Base-by-base conservation (phyloP, 2,113 vertebrate species). In the Grammomys surdaster region DNA sequence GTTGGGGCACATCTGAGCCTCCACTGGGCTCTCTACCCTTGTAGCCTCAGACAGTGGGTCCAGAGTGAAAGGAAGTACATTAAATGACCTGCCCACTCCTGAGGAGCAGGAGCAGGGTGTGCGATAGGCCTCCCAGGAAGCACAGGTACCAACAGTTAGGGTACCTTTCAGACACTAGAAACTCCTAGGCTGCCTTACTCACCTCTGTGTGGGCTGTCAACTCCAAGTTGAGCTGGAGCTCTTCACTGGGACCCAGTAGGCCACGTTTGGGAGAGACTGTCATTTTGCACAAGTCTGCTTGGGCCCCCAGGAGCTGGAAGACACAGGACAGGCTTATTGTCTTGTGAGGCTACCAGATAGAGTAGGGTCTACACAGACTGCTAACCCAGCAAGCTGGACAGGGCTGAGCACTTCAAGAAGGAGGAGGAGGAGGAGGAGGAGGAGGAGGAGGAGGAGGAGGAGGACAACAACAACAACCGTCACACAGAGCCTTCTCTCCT, bases 231-330 rank as follows among this genome's bases (percentile, higher is more conserved):
- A 99, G 98, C 28, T 99, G 98, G 95, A 98, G 69, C 90, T 98
- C 98, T 96, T 98, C 98, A 14, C 99, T 98, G 36, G 99, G 99
- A 33, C 98, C 98, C 93, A 99, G 98, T 9, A 86, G 97, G 16
- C 99, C 99, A 40, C 78, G 96, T 43, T 95, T 91, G 0, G 99
- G 99, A 4, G 94, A 98, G 96, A 99, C 98, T 11, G 22, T 75
- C 2, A 95, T 88, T 0, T 94, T 95, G 92, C 99, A 99, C 73
- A 98, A 97, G 76, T 94, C 75, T 56, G 99, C 98, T 78, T 99
- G 99, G 65, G 20, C 3, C 48, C 99, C 99, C 87, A 98, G 95
- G 7, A 99, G 99, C 99, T 99, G 97, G 80, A 26, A n/a, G 95
- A 70, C 31, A 97, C 51, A 97, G 0, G 20, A 33, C 0, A 8